phyloP scores from a whole-genome alignment of 2,888 invertebrate genomes.

The Alitta virens region DNA sequence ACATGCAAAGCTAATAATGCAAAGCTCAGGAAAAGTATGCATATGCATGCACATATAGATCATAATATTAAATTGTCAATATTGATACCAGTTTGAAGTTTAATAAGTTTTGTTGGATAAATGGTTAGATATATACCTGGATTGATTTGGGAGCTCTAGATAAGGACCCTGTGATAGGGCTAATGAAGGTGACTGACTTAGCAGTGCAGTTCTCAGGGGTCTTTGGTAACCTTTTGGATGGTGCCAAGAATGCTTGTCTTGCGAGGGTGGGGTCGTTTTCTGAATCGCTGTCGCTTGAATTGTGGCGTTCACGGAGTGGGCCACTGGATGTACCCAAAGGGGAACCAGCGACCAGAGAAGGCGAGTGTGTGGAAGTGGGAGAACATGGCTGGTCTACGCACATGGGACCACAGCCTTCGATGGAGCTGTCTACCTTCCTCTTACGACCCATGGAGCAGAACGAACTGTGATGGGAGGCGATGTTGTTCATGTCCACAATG shows the following conservation, averaged over 20 bases:
- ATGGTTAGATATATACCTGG: slow-evolving; percentile 3
- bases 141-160: neutral
- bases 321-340: neutral
- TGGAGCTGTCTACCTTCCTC: slow-evolving; percentile 1
- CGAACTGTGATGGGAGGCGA: neutral
- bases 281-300: neutral
- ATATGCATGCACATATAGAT: too few relatives aligned
- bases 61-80: too few relatives aligned
- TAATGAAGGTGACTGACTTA: slow-evolving; percentile 2
- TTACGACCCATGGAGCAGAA: neutral
- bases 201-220: slow-evolving; percentile 6
- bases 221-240: neutral
- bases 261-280: slow-evolving; percentile 1
- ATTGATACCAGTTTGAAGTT: too few relatives aligned
- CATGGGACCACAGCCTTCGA: neutral
- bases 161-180: slow-evolving; percentile 12
- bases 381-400: neutral
- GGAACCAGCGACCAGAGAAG: neutral
- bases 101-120: too few relatives aligned
- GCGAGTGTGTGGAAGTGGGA: slow-evolving; percentile 1
- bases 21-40: too few relatives aligned
- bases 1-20: too few relatives aligned
- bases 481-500: slow-evolving; percentile 11
- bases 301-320: neutral
- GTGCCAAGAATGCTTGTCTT: neutral